Percentiles rank a stretch among this genome's conserved stretches.
These are phyloP conservation scores for Sebastes vulpes DNA, from an alignment of 2,797 vertebrate genomes.

Conservation along the genomic window DNA sequence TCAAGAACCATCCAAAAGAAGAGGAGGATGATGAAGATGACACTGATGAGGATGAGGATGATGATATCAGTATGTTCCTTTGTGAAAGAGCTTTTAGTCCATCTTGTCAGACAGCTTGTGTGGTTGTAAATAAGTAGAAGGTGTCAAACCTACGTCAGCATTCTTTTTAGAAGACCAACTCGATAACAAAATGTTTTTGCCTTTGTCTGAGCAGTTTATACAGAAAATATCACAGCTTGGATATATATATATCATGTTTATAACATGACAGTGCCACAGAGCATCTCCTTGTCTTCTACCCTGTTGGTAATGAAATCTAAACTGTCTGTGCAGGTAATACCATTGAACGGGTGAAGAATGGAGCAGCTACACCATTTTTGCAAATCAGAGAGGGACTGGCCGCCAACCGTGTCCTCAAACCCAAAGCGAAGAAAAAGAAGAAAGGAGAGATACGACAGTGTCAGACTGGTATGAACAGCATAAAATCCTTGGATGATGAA, in stretches of 20 bases:
- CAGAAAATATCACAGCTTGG: background rate
- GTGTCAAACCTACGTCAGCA: background rate
- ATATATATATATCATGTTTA: background rate
- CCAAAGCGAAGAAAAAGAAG: slow-evolving; percentile 95
- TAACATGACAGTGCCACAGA: background rate
- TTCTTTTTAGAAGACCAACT: background rate
- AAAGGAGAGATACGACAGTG: slow-evolving; percentile 95
- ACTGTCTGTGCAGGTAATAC: slow-evolving; percentile 89
- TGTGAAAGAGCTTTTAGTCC: background rate
- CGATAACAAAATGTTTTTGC: background rate
- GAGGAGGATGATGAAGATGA: slow-evolving; percentile 82
- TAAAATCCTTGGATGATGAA: background rate
- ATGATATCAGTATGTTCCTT: slow-evolving; percentile 90
- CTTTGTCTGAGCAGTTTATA: background rate
- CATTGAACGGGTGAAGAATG: slow-evolving; percentile 94
- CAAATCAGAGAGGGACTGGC: slow-evolving; percentile 95
- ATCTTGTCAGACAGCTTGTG: background rate
- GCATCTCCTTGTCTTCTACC: background rate
- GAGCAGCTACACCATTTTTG: slow-evolving; percentile 91
- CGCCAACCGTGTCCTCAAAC: slow-evolving; percentile 92
- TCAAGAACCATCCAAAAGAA: slow-evolving; percentile 95
- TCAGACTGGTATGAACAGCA: slow-evolving; percentile 92
- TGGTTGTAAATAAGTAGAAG: background rate
- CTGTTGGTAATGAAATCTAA: background rate
- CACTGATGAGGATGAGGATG: slow-evolving; percentile 66